These are phyloP conservation scores for Encarsia formosa DNA, from an alignment of 2,888 invertebrate genomes.

Conservation along the genomic window DNA sequence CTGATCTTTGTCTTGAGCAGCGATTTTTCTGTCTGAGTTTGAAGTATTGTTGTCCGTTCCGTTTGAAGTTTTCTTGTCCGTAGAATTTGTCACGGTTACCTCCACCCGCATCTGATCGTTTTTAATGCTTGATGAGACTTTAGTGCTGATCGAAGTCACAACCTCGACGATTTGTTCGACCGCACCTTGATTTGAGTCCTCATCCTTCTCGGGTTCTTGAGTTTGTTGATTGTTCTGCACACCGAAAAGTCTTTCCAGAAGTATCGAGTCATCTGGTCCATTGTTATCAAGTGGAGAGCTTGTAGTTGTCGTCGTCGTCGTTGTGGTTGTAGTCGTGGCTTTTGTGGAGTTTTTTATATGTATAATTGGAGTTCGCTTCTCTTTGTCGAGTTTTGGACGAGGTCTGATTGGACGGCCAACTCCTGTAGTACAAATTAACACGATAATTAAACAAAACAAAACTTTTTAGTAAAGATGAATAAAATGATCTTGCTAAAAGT, in stretches of 20 bases:
- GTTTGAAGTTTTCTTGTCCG: background rate
- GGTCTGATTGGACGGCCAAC: constrained; percentile 68
- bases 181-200: constrained; percentile 23
- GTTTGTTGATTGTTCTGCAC: constrained; percentile 22
- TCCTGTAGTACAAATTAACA: constrained; percentile 47
- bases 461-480: background rate
- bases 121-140: constrained; percentile 42
- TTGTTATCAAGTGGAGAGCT: background rate
- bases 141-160: constrained; percentile 49
- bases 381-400: constrained; percentile 55
- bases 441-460: background rate
- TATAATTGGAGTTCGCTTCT: constrained; percentile 23
- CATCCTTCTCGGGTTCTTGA: constrained; percentile 7
- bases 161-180: constrained; percentile 47
- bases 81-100: constrained; percentile 20
- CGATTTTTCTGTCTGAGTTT: constrained; percentile 40
- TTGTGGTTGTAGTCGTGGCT: background rate
- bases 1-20: constrained; percentile 32
- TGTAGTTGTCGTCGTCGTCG: background rate
- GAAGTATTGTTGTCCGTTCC: background rate
- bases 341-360: constrained; percentile 12
- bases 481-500: background rate
- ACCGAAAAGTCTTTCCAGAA: constrained; percentile 40
- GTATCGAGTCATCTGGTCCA: constrained; percentile 32
- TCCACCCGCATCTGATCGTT: constrained; percentile 39